Base-by-base conservation (phyloP, 1,140 invertebrate genomes). In the Thaumatotibia leucotreta region DNA sequence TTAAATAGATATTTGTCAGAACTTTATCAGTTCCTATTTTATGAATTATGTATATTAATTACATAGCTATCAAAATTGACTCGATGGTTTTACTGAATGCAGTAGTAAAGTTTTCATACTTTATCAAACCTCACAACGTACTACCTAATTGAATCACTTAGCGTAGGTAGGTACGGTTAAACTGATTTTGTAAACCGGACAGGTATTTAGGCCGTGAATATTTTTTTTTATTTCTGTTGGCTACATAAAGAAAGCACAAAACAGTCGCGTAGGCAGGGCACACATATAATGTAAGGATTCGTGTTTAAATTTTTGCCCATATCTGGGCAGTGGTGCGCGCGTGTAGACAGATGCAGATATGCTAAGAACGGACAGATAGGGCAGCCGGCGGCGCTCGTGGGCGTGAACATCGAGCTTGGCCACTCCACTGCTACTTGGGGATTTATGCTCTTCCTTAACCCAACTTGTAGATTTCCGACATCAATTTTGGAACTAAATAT, bases 281-380 rank as follows among this genome's bases (percentile, higher is more conserved):
- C 86, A 85, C 81, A 88, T 79, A 85, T 86, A 88, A 22, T 58
- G 52, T 86, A 82, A 86, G 79, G 83, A 86, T 88, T 82, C 83
- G 81, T 86, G 86, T 89, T 90, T 89, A 76, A 90, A 89, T 88
- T 90, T 88, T 87, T 88, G 83, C 75, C 87, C 86, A 88, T 90
- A 90, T 87, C 82, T 78, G 88, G 69, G 31, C 23, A 29, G 76
- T 77, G 79, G 72, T 78, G 81, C 73, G 80, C 80, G 75, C 77
- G 69, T 87, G 83, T 84, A 77, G 73, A 80, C 77, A 84, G 86
- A 88, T 88, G 79, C 88, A 90, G 88, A 90, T 89, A 90, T 90
- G 86, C 85, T 82, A 85, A 87, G 86, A 88, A 84, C 84, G 79
- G 80, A 75, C 74, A 74, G 66, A 78, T 85, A 84, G 82, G 39